Conservation (phyloP, 2,888 invertebrate species). For the Hypolimnas misippus region DNA sequence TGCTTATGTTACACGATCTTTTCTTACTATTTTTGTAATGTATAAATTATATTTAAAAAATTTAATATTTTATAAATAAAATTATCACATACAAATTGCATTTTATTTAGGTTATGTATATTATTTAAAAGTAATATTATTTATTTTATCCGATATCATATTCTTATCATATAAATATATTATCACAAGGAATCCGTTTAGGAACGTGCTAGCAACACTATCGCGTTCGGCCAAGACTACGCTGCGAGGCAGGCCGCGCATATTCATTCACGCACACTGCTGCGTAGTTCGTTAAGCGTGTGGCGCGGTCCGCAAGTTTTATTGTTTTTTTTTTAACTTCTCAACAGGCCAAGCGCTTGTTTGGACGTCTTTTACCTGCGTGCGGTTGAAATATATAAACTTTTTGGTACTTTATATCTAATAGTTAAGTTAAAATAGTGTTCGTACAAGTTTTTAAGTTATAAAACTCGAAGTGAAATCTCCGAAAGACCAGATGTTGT, state of each 20-base stretch:
- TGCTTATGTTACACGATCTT: too few species aligned
- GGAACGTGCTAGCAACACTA: constrained; percentile 40
- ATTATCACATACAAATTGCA: too few species aligned
- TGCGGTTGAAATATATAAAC: constrained; percentile 56
- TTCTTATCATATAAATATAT: constrained; percentile 11
- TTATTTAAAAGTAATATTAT: not conserved
- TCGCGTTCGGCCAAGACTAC: constrained; percentile 34
- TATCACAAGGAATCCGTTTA: constrained; percentile 25
- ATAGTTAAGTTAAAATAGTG: constrained; percentile 33
- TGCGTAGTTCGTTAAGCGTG: constrained; percentile 60
- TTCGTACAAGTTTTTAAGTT: constrained; percentile 48
- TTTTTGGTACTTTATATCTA: constrained; percentile 45
- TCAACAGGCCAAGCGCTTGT: constrained; percentile 59
- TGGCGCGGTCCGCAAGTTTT: constrained; percentile 53
- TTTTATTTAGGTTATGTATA: too few species aligned
- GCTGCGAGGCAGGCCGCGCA: constrained; percentile 51
- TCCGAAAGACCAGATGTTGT: constrained; percentile 70
- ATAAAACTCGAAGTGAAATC: constrained; percentile 66
- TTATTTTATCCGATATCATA: not conserved
- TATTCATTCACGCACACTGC: constrained; percentile 78
- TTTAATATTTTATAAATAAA: too few species aligned
- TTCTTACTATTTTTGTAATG: too few species aligned
- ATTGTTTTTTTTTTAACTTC: constrained; percentile 65
- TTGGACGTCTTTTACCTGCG: constrained; percentile 64
- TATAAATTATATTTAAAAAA: too few species aligned